phyloP scores from a whole-genome alignment of 1,140 invertebrate species.

The Aethina tumida region DNA sequence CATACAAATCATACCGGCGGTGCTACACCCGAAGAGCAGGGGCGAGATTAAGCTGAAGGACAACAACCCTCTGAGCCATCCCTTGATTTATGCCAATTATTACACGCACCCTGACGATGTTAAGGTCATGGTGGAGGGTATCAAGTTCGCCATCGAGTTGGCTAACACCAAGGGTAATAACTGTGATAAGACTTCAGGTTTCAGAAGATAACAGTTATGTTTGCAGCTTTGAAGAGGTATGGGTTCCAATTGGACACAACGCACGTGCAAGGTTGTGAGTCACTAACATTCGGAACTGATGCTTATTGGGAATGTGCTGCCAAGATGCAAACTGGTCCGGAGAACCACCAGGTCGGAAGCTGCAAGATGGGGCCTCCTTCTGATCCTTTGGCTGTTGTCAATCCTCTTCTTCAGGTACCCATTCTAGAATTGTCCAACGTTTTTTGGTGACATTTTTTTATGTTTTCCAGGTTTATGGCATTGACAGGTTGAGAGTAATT shows the following conservation, averaged over 20 bases:
- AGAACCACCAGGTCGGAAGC: constrained; percentile 78
- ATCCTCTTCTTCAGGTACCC: constrained; percentile 48
- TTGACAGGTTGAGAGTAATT: constrained; percentile 61
- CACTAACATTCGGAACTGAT: constrained; percentile 61
- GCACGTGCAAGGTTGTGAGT: constrained; percentile 60
- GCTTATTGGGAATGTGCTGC: constrained; percentile 75
- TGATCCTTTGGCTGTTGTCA: constrained; percentile 62
- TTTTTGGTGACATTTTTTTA: constrained; percentile 15
- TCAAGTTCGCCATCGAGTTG: constrained; percentile 65
- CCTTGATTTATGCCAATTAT: constrained; percentile 75
- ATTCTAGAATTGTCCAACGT: neutral
- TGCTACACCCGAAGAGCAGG: constrained; percentile 70
- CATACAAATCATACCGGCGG: constrained; percentile 53
- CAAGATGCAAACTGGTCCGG: constrained; percentile 61
- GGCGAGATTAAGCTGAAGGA: constrained; percentile 62
- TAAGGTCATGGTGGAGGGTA: constrained; percentile 62
- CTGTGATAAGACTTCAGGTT: neutral
- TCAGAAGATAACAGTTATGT: neutral
- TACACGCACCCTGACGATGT: constrained; percentile 58
- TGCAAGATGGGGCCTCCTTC: constrained; percentile 66
- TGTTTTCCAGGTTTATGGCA: constrained; percentile 54
- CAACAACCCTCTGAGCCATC: constrained; percentile 57
- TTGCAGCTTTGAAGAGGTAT: constrained; percentile 49
- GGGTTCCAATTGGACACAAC: constrained; percentile 59
- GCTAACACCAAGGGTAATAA: constrained; percentile 49